Evolutionary conservation across 2,113 vertebrate genomes (phyloP).

Genomic region (Nesogale talazaci): DNA sequence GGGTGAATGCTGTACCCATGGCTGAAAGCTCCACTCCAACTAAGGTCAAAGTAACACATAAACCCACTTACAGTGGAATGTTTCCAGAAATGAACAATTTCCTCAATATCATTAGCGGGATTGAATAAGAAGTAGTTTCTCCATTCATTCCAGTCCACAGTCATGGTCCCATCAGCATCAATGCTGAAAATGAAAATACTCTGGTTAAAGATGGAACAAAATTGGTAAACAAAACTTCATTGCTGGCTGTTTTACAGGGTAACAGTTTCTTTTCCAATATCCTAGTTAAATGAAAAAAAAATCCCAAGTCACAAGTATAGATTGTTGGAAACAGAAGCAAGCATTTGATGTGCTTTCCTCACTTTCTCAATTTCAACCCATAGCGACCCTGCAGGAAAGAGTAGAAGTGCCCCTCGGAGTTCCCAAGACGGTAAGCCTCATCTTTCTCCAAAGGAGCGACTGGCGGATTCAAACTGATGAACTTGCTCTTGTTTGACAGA

Average conservation of each 20-base stretch:
- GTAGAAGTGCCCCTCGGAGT: too few relatives aligned
- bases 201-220: conserved; percentile 51
- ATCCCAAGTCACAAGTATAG: not conserved
- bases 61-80: conserved; percentile 91
- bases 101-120: conserved; percentile 93
- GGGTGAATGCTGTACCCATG: not conserved
- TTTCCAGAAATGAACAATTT: conserved; percentile 95
- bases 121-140: conserved; percentile 95
- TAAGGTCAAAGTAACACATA: not conserved
- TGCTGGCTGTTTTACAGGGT: not conserved
- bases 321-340: not conserved
- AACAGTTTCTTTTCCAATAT: not conserved
- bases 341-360: not conserved
- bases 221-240: too few relatives aligned
- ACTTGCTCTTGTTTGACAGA: too few relatives aligned
- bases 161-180: conserved; percentile 95
- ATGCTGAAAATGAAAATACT: conserved; percentile 88
- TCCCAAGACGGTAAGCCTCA: too few relatives aligned
- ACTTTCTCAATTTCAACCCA: too few relatives aligned
- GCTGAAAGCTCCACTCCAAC: not conserved
- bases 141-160: conserved; percentile 98
- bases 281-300: not conserved
- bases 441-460: too few relatives aligned
- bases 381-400: too few relatives aligned
- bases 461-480: too few relatives aligned